These are phyloP conservation scores for Pachydiplax longipennis DNA, from an alignment of 2,888 invertebrate species.

Conservation along the genomic window DNA sequence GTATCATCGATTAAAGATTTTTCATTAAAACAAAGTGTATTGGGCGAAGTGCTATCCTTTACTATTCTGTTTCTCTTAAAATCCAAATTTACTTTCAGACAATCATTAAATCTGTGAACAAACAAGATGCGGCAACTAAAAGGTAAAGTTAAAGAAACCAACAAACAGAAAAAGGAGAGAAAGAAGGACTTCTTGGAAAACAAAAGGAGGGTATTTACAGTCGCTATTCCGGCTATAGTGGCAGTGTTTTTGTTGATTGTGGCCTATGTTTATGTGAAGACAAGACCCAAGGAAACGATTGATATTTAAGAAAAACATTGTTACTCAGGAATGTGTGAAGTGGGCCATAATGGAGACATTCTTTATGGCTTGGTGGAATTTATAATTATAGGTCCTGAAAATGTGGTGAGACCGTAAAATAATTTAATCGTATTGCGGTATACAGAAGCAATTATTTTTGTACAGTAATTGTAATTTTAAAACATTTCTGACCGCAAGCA, in stretches of 20 bases:
- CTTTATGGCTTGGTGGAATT: background rate
- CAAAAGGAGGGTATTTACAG: constrained; percentile 78
- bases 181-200: constrained; percentile 83
- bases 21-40: background rate
- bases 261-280: constrained; percentile 80
- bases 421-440: background rate
- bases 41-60: background rate
- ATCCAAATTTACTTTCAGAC: background rate
- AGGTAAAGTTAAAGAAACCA: constrained; percentile 82
- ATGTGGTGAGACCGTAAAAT: background rate
- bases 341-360: background rate
- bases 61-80: background rate
- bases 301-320: background rate
- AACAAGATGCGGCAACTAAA: constrained; percentile 77
- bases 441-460: constrained; percentile 30
- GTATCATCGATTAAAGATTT: background rate
- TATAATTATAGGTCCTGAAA: background rate
- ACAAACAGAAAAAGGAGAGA: constrained; percentile 82
- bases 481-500: background rate
- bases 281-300: constrained; percentile 65
- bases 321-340: background rate
- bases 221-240: constrained; percentile 77
- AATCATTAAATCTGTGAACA: background rate
- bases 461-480: background rate
- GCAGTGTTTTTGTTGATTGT: constrained; percentile 75